Evolutionary conservation across 1,140 invertebrate species (phyloP), one percentile per base, ranked within the genome.

Genomic region (Branchinecta lindahli): DNA sequence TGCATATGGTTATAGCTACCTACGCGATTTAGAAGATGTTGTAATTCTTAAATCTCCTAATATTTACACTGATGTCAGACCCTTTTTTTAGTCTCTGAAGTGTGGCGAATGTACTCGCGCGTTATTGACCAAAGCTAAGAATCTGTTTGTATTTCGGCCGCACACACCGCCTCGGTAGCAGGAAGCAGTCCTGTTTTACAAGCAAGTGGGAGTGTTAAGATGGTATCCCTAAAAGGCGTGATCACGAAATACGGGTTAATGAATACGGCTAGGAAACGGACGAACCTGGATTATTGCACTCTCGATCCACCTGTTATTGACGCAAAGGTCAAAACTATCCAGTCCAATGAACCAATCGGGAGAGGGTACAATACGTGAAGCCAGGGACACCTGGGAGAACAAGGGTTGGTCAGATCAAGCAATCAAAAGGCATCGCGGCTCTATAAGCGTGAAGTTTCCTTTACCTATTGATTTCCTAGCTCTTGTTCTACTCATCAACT

Each of bases 341-440:
- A 87, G 74, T 66, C 86, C 86, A 45, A 87, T 78, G 76, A 86
- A 86, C 86, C 87, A 88, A 77, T 87, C 86, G 0, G 86, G 86
- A 69, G 83, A 85, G 5, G 86, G 86, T 15, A 80, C 75, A 18
- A 82, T 78, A 72, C 78, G 78, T 10, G 76, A 74, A 33, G 79
- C 75, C 70, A 81, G 70, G 8, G 81, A 82, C 8, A 82, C 79
- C 81, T 82, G 72, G 10, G 72, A 72, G 45, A 66, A 70, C 15
- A 69, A 33, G 33, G 33, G 33, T 33, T 33, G 33, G 72, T 68
- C 45, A 74, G 68, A 33, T 33, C 33, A 33, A 33, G 33, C 2
- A 33, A 33, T 33, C 33, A 33, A 33, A 33, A 33, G 67, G 10
- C 46, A 45, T 45, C 9, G 15, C 44, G 8, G 5, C 47, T 10